A percentile compares a stretch with the other conserved stretches of the same genome.
phyloP scores from a whole-genome alignment of 1,140 invertebrate genomes.

The Charaxes varanes region DNA sequence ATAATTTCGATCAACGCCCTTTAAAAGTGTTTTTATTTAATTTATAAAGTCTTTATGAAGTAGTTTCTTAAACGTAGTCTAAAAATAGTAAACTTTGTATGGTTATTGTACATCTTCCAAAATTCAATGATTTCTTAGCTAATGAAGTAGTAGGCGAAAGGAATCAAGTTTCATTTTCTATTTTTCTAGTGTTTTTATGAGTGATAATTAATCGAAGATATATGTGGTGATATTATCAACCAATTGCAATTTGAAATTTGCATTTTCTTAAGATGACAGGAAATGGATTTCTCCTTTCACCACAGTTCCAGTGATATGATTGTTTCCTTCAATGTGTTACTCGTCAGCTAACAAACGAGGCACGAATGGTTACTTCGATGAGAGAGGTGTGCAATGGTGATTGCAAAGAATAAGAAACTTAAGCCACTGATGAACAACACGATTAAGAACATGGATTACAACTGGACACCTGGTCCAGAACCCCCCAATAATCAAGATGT shows the following conservation, averaged over 20 bases:
- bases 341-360: conserved; percentile 36
- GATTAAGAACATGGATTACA: conserved; percentile 61
- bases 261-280: conserved; percentile 50
- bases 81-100: conserved; percentile 25
- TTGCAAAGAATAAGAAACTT: conserved; percentile 65
- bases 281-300: conserved; percentile 61
- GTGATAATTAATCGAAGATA: conserved; percentile 32
- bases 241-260: not conserved
- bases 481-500: conserved; percentile 52
- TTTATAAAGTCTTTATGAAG: conserved; percentile 29
- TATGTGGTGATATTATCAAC: conserved; percentile 14
- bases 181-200: conserved; percentile 49
- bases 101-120: conserved; percentile 31
- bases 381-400: conserved; percentile 63
- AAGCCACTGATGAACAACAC: conserved; percentile 54
- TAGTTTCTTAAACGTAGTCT: conserved; percentile 27
- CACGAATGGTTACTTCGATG: conserved; percentile 54
- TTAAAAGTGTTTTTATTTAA: conserved; percentile 23
- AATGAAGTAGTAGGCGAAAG: conserved; percentile 47
- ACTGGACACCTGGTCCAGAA: conserved; percentile 56
- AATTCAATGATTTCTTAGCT: conserved; percentile 37
- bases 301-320: conserved; percentile 44
- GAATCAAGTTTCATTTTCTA: conserved; percentile 65
- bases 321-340: conserved; percentile 49
- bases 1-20: conserved; percentile 58